phyloP scores from a whole-genome alignment of 2,113 vertebrate species.

The Labrus mixtus region DNA sequence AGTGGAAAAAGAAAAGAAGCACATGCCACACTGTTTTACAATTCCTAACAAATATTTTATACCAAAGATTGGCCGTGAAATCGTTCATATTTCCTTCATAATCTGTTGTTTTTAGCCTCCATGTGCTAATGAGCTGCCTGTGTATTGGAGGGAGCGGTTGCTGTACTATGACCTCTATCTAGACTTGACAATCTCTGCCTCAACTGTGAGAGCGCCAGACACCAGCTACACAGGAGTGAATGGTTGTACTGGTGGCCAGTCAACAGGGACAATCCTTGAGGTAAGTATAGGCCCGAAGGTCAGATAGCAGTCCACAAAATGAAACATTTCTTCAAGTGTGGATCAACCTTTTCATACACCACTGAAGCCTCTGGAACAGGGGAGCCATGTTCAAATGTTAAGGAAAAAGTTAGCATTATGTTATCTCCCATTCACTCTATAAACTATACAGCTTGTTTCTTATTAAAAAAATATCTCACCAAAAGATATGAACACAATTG shows the following conservation, averaged over 20 bases:
- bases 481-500: background rate
- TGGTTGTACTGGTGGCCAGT: conserved; percentile 50
- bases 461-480: background rate
- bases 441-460: background rate
- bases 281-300: background rate
- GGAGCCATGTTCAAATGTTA: conserved; percentile 39
- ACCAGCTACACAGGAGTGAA: conserved; percentile 28
- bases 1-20: conserved; percentile 22
- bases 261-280: conserved; percentile 8
- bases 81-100: fast-evolving
- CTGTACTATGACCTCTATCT: conserved; percentile 83
- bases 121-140: conserved; percentile 34
- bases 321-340: background rate
- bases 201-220: conserved; percentile 53
- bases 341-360: background rate
- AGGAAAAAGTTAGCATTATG: conserved; percentile 3
- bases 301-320: background rate
- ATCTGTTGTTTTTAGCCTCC: background rate
- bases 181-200: conserved; percentile 71
- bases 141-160: conserved; percentile 67
- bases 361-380: conserved; percentile 20
- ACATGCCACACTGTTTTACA: fast-evolving
- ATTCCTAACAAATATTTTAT: background rate
- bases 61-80: background rate
- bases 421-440: background rate